Conservation (phyloP, 2,888 invertebrate genomes). For the Drosophila picticornis region DNA sequence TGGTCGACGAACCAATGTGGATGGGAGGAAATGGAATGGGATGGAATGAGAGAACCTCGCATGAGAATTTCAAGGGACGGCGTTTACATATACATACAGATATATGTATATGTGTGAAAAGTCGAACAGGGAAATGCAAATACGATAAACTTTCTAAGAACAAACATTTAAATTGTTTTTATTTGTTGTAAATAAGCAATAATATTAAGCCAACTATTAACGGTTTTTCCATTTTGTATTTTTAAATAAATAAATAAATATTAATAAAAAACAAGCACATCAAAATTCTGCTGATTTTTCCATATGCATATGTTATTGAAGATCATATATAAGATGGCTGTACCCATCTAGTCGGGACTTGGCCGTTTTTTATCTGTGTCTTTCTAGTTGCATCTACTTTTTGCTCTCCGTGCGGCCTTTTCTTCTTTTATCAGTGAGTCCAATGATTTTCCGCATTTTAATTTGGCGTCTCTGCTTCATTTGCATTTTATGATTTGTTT, state of each 20-base stretch:
- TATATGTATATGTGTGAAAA: background rate
- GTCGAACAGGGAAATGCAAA: background rate
- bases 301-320: background rate
- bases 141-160: background rate
- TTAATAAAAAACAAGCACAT: background rate
- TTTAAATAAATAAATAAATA: background rate
- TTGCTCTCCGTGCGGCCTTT: constrained; percentile 22
- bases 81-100: background rate
- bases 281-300: background rate
- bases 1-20: constrained; percentile 34
- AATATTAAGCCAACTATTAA: no score
- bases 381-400: constrained; percentile 27
- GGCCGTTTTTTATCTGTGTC: constrained; percentile 15
- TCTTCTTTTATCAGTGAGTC: constrained; percentile 26
- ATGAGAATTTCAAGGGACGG: background rate
- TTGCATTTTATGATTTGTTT: constrained; percentile 79
- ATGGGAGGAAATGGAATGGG: background rate
- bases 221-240: no score
- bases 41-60: constrained; percentile 34
- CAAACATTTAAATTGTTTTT: background rate
- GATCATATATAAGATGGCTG: background rate
- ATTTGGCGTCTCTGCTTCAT: constrained; percentile 47
- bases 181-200: no score
- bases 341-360: constrained; percentile 11
- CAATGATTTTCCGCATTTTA: constrained; percentile 36